Conservation (phyloP, 2,888 invertebrate genomes). For the Stenodera caucasica region DNA sequence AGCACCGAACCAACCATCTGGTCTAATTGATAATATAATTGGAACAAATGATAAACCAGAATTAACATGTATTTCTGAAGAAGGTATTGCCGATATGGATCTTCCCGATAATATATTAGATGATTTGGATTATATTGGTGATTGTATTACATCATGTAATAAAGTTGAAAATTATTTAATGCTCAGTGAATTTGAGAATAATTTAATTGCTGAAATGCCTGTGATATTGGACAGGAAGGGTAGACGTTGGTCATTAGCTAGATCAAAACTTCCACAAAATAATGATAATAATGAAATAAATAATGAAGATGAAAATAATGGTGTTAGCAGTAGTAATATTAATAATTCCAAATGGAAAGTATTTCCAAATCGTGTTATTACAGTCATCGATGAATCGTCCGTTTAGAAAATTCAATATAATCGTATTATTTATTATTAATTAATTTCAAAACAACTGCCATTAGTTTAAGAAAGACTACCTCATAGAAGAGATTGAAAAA, state of each 20-base stretch:
- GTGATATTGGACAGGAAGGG: conserved; percentile 72
- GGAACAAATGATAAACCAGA: conserved; percentile 66
- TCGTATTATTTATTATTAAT: conserved; percentile 14
- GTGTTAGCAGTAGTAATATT: conserved; percentile 46
- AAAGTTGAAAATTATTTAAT: conserved; percentile 85
- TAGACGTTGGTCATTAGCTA: conserved; percentile 72
- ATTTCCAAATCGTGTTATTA: conserved; percentile 67
- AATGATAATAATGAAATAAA: conserved; percentile 54
- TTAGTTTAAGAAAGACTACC: conserved; percentile 32
- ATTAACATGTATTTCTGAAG: conserved; percentile 82
- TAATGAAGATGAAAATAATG: conserved; percentile 59
- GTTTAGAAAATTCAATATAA: conserved; percentile 51
- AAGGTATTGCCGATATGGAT: conserved; percentile 81
- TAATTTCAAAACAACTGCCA: conserved; percentile 23
- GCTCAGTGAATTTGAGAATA: conserved; percentile 85
- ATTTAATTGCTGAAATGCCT: conserved; percentile 77
- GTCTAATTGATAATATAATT: conserved; percentile 58
- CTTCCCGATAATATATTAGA: conserved; percentile 78
- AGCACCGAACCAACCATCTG: conserved; percentile 52
- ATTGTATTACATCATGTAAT: conserved; percentile 83
- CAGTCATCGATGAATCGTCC: conserved; percentile 77
- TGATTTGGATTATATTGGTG: conserved; percentile 77
- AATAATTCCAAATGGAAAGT: conserved; percentile 52
- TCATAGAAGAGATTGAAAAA: conserved; percentile 25
- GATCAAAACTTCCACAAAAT: conserved; percentile 56